Conservation (phyloP, 1,140 invertebrate species). For the Delia radicum region DNA sequence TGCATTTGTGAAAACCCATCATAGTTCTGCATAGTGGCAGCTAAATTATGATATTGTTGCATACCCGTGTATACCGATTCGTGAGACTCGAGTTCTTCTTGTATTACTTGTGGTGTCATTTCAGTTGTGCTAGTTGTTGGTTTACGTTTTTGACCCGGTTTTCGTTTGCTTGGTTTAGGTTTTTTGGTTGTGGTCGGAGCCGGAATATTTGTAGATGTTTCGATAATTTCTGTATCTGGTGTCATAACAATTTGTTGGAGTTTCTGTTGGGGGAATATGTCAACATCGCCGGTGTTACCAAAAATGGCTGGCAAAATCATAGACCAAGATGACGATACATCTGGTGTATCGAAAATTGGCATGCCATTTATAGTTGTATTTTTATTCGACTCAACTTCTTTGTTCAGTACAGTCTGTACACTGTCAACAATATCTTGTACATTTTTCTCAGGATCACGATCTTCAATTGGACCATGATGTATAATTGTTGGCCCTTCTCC, state of each 20-base stretch:
- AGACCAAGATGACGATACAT: constrained; percentile 75
- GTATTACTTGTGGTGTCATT: constrained; percentile 48
- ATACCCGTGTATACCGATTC: constrained; percentile 52
- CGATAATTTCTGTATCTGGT: constrained; percentile 61
- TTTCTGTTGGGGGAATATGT: constrained; percentile 61
- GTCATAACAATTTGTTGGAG: constrained; percentile 58
- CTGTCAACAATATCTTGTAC: constrained; percentile 77
- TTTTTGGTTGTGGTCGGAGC: constrained; percentile 42
- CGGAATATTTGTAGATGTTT: constrained; percentile 48
- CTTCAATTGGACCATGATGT: constrained; percentile 57
- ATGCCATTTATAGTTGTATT: constrained; percentile 60
- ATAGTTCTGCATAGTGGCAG: constrained; percentile 44
- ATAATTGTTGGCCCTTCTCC: constrained; percentile 62
- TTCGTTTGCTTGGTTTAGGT: constrained; percentile 44
- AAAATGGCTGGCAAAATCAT: constrained; percentile 76
- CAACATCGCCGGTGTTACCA: constrained; percentile 67
- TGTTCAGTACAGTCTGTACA: constrained; percentile 78
- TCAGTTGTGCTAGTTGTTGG: constrained; percentile 41
- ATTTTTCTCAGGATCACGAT: constrained; percentile 62
- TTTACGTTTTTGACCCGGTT: constrained; percentile 35
- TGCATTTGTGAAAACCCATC: constrained; percentile 34
- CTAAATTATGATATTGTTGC: constrained; percentile 47
- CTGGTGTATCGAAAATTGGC: constrained; percentile 65
- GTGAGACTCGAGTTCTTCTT: constrained; percentile 47
- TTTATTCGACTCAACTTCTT: constrained; percentile 69